Percentiles rank a stretch among this genome's conserved stretches.
phyloP scores from a whole-genome alignment of 2,113 vertebrate genomes.

The Gulo gulo region DNA sequence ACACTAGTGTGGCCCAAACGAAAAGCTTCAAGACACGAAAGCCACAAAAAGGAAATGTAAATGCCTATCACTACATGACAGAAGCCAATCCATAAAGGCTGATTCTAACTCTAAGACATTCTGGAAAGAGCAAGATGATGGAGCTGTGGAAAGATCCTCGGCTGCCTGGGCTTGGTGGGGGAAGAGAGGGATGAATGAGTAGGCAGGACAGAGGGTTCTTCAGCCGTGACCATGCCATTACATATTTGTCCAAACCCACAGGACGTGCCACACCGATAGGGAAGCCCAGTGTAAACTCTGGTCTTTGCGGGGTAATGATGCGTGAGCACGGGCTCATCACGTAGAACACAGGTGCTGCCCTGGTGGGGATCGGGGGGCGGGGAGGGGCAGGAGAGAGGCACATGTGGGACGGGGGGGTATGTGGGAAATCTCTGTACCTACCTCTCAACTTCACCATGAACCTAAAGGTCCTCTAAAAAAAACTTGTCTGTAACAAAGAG shows the following conservation, averaged over 20 bases:
- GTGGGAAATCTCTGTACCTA: neutral
- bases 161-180: neutral
- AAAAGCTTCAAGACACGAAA: neutral
- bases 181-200: no score
- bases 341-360: accelerated
- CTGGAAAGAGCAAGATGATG: neutral
- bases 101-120: neutral
- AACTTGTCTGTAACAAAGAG: neutral
- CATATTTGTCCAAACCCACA: neutral
- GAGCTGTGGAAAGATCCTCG: neutral
- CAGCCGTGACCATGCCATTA: neutral
- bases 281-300: no score
- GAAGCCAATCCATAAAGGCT: neutral
- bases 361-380: accelerated
- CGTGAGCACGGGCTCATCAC: accelerated
- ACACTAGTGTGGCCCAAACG: no score
- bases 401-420: neutral
- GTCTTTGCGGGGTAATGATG: neutral
- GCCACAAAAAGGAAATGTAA: neutral
- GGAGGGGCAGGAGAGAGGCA: no score
- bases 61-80: neutral
- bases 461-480: neutral
- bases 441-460: neutral
- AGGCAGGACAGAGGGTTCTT: accelerated
- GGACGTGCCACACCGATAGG: no score